Conservation (phyloP, 2,888 invertebrate genomes). For the Leptura quadrifasciata region DNA sequence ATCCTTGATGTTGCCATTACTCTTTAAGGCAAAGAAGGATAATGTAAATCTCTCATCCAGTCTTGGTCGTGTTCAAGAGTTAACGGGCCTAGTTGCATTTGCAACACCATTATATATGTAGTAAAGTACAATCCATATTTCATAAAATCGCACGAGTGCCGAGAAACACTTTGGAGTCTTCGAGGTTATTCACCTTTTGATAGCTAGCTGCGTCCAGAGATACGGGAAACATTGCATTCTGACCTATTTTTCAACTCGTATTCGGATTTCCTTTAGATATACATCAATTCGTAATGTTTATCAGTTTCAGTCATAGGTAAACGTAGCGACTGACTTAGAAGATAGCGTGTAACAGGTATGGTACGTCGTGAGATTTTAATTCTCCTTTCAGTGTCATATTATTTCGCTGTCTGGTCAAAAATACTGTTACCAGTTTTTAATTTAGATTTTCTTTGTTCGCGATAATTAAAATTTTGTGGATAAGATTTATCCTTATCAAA, state of each 20-base stretch:
- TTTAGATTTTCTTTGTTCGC: too few species aligned
- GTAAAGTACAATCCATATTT: conserved; percentile 54
- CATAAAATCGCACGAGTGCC: conserved; percentile 56
- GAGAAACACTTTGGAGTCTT: conserved; percentile 47
- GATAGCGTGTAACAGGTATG: not conserved
- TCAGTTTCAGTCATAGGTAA: not conserved
- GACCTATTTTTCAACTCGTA: conserved; percentile 45
- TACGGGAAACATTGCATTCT: conserved; percentile 47
- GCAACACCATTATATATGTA: conserved; percentile 47
- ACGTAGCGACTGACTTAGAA: not conserved
- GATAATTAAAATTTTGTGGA: too few species aligned
- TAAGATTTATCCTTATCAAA: too few species aligned
- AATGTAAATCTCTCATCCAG: conserved; percentile 53
- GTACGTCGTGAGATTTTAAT: too few species aligned
- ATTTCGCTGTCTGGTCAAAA: too few species aligned
- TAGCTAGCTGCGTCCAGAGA: conserved; percentile 43
- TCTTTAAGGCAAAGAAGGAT: conserved; percentile 55
- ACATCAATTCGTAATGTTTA: not conserved
- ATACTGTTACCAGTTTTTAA: too few species aligned
- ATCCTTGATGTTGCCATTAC: conserved; percentile 48
- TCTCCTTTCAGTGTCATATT: too few species aligned
- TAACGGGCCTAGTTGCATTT: conserved; percentile 51
- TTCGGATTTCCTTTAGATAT: conserved; percentile 25
- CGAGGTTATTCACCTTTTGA: conserved; percentile 55
- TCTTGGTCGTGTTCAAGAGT: conserved; percentile 55